Evolutionary conservation across 2,888 invertebrate species (phyloP).

Genomic region (Notodonta ziczac): DNA sequence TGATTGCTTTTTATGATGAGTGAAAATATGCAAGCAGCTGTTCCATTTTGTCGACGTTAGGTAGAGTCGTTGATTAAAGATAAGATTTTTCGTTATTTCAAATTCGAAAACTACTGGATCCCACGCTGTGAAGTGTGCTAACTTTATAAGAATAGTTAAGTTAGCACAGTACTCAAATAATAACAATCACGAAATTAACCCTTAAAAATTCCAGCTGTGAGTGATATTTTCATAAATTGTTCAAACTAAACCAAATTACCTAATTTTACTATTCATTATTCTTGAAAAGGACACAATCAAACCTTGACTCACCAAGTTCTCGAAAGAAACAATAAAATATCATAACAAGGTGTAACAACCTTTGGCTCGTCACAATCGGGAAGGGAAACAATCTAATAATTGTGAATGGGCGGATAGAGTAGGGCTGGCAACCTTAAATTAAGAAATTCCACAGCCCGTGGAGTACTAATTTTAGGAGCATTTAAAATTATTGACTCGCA

Average conservation of each 20-base stretch:
- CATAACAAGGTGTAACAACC: constrained; percentile 2
- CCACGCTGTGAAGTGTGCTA: too few relatives aligned
- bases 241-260: too few relatives aligned
- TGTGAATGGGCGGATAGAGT: constrained; percentile 4
- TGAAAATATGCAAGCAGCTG: not conserved
- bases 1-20: not conserved
- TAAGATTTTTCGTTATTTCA: too few relatives aligned
- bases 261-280: not conserved
- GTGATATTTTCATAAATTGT: not conserved
- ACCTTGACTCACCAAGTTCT: not conserved
- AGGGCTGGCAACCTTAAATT: not conserved
- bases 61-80: too few relatives aligned
- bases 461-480: too few relatives aligned
- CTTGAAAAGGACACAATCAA: not conserved
- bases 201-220: not conserved
- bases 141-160: too few relatives aligned
- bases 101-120: not conserved
- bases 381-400: not conserved
- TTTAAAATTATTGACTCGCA: too few relatives aligned
- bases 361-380: constrained; percentile 2
- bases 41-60: not conserved
- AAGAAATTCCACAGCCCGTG: too few relatives aligned
- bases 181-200: too few relatives aligned
- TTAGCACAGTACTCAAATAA: too few relatives aligned
- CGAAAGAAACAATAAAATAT: constrained; percentile 2